phyloP scores from a whole-genome alignment of 2,113 vertebrate species.

The Typhlomys cinereus region DNA sequence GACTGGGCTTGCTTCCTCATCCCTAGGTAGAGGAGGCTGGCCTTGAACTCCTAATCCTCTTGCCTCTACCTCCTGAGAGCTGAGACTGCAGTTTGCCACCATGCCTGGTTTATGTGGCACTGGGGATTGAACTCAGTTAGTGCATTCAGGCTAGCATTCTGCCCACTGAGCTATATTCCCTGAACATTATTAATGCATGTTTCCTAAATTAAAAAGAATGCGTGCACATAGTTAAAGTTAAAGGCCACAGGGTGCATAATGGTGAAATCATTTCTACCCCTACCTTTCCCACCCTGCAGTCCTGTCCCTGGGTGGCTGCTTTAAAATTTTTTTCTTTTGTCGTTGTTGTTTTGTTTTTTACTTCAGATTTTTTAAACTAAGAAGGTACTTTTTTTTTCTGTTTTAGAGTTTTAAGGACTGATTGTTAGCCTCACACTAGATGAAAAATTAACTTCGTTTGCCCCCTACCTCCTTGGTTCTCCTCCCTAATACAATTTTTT shows the following conservation, averaged over 20 bases:
- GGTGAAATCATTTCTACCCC: background rate
- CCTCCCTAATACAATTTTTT: background rate
- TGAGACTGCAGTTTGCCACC: too few relatives aligned
- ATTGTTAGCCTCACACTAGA: background rate
- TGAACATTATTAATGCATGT: background rate
- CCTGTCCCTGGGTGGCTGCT: background rate
- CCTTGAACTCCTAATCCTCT: background rate
- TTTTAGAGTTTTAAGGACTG: conserved; percentile 2
- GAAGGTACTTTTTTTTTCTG: background rate
- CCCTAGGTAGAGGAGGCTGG: background rate
- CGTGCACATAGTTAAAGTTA: background rate
- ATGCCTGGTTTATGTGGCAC: background rate
- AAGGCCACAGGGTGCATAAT: background rate
- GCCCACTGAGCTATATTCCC: background rate
- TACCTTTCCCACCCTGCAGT: background rate
- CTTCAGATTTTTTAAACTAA: background rate
- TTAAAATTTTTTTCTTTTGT: background rate
- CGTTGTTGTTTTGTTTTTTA: background rate
- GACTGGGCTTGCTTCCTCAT: background rate
- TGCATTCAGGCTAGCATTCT: too few relatives aligned
- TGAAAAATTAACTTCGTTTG: background rate
- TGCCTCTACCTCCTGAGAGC: background rate
- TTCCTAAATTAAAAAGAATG: background rate
- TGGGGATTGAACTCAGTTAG: background rate
- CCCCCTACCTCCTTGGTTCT: too few relatives aligned